Percentiles rank a stretch among this genome's conserved stretches.
Conservation (phyloP, 2,797 vertebrate species). For the Tangara arthus region DNA sequence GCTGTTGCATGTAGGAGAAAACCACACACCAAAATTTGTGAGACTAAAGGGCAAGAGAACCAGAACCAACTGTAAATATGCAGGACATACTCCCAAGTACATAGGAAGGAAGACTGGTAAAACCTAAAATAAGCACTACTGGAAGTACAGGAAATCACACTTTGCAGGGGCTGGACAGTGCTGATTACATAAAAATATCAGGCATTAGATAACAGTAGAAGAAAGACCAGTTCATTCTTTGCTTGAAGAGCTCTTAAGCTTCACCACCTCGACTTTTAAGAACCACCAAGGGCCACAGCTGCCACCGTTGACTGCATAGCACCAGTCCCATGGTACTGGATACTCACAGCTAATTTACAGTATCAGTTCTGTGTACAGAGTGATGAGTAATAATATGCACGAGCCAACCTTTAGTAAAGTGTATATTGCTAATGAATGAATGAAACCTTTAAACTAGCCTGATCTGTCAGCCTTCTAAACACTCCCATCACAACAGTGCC, state of each 20-base stretch:
- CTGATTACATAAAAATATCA: neutral
- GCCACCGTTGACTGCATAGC: neutral
- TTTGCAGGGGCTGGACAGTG: neutral
- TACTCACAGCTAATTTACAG: neutral
- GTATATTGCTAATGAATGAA: neutral
- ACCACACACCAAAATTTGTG: neutral
- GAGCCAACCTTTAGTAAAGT: neutral
- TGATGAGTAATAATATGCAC: neutral
- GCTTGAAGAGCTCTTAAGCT: neutral
- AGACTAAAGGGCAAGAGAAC: neutral
- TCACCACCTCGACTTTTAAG: neutral
- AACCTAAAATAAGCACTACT: neutral
- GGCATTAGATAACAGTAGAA: neutral
- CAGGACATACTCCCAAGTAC: neutral
- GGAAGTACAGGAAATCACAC: neutral
- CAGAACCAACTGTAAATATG: neutral
- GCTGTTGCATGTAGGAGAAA: neutral
- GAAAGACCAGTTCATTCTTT: neutral
- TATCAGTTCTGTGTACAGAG: neutral
- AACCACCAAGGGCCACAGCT: neutral
- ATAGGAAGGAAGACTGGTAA: neutral
- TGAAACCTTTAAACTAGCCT: neutral
- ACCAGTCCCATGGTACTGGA: accelerated
- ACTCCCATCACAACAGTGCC: neutral
- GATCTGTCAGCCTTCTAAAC: neutral